Percentiles rank a stretch among this genome's conserved stretches.
These are phyloP conservation scores for Stegodyphus dumicola DNA, from an alignment of 1,140 invertebrate species.

Conservation along the genomic window DNA sequence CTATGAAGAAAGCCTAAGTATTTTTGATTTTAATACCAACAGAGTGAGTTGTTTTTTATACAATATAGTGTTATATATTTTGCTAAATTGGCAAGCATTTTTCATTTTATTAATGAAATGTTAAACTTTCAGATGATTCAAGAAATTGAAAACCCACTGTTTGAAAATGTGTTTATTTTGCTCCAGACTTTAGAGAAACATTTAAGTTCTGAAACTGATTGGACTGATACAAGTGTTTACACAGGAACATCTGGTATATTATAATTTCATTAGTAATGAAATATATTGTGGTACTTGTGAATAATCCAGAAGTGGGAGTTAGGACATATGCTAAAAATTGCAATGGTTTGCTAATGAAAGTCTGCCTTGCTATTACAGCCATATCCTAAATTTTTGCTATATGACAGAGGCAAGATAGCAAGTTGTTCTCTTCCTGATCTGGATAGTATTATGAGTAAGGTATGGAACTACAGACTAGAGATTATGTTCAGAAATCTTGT, in stretches of 20 bases:
- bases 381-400: not conserved
- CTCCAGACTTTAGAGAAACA: conserved; percentile 50
- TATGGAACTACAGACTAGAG: too few species aligned
- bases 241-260: conserved; percentile 69
- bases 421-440: not conserved
- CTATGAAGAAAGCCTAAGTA: conserved; percentile 15
- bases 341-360: too few species aligned
- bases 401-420: not conserved
- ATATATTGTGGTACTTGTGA: not conserved
- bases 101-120: not conserved
- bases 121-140: conserved; percentile 24
- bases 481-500: too few species aligned
- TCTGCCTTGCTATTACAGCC: not conserved
- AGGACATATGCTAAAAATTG: too few species aligned
- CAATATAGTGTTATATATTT: not conserved
- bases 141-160: conserved; percentile 33
- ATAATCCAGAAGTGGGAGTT: not conserved
- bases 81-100: not conserved
- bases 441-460: too few species aligned
- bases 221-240: conserved; percentile 70
- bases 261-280: not conserved
- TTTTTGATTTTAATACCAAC: conserved; percentile 12
- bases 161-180: conserved; percentile 35
- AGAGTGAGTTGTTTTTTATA: not conserved
- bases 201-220: conserved; percentile 41